phyloP scores from a whole-genome alignment of 2,797 vertebrate genomes.

The Bradypodion pumilum region DNA sequence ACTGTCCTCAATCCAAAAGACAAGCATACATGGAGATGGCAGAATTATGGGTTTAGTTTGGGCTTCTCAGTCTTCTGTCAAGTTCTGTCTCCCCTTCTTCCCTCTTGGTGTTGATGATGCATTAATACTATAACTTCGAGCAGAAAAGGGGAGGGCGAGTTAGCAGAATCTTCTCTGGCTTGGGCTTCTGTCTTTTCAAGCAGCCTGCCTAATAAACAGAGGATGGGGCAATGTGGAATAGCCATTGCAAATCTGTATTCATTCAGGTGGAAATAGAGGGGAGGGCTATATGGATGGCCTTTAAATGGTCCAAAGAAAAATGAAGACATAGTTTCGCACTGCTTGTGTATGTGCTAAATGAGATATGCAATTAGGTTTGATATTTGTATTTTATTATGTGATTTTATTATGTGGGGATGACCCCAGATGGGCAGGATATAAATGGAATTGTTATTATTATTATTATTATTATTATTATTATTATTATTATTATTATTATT shows the following conservation, averaged over 20 bases:
- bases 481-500: too few species aligned
- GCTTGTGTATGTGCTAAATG: neutral
- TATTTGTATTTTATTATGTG: too few species aligned
- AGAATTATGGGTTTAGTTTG: slow-evolving; percentile 20
- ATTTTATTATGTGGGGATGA: too few species aligned
- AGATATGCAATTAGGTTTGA: neutral
- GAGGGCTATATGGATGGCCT: neutral
- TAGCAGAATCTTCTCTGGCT: neutral
- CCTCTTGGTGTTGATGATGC: neutral
- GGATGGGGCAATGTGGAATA: neutral
- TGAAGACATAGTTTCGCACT: neutral
- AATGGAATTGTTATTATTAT: too few species aligned
- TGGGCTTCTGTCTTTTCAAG: neutral
- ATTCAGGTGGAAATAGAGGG: neutral
- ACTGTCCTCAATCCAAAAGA: slow-evolving; percentile 18
- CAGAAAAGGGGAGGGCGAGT: neutral
- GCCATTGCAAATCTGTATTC: neutral
- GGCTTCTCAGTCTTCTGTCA: slow-evolving; percentile 2
- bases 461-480: too few species aligned
- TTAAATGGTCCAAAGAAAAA: neutral
- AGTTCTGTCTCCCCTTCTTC: neutral
- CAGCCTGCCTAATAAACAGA: neutral
- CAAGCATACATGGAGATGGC: neutral
- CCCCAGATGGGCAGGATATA: too few species aligned
- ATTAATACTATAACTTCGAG: neutral